Evolutionary conservation across 2,888 invertebrate species (phyloP).

Genomic region (Drosophila subsilvestris): DNA sequence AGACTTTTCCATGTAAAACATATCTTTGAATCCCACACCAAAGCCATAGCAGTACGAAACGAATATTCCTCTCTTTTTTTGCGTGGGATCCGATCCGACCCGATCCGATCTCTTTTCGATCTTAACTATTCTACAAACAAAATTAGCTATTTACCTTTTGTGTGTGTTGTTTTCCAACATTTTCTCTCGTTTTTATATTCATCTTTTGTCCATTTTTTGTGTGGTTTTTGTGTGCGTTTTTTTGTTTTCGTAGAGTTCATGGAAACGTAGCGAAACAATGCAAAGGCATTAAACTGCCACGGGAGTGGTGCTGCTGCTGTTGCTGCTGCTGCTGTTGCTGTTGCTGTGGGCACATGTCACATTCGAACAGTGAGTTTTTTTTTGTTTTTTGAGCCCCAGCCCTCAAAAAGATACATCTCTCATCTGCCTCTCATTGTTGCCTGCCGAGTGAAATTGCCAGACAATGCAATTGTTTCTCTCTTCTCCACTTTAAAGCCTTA

Average conservation of each 20-base stretch:
- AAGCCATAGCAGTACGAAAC: too few relatives aligned
- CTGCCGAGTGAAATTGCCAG: conserved; percentile 66
- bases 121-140: background rate
- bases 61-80: background rate
- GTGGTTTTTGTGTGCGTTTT: conserved; percentile 5
- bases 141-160: background rate
- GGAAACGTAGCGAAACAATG: conserved; percentile 32
- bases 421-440: conserved; percentile 50
- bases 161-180: background rate
- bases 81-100: background rate
- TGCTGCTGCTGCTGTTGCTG: conserved; percentile 3
- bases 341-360: conserved; percentile 38
- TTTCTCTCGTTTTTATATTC: conserved; percentile 18
- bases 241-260: conserved; percentile 30
- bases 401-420: conserved; percentile 29
- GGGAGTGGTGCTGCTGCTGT: background rate
- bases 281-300: conserved; percentile 18
- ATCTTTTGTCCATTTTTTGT: conserved; percentile 2
- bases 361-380: conserved; percentile 31
- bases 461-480: conserved; percentile 42
- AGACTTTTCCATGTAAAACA: background rate
- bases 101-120: background rate
- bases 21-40: background rate
- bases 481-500: conserved; percentile 11
- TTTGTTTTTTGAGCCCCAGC: conserved; percentile 28